Base-by-base conservation (phyloP, 2,113 vertebrate species). In the Tonatia bakeri region DNA sequence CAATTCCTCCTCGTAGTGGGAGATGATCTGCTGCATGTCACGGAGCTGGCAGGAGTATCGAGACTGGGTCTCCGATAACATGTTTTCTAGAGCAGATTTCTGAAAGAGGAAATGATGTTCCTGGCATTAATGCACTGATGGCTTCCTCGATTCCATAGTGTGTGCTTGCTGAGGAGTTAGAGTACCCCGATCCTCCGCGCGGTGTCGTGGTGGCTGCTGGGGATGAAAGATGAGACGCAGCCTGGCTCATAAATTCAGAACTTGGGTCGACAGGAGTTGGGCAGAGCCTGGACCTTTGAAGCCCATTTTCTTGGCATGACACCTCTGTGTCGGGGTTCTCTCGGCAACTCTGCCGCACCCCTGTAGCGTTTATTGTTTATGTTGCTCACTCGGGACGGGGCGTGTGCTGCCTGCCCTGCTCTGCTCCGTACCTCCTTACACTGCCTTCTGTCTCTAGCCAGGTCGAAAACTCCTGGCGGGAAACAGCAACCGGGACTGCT, bases 41-140 rank as follows among this genome's bases (percentile, higher is more conserved):
- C 98, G 99, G 1, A 99, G 99, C 0, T 99, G 99, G 95, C 98
- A 98, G 94, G 99, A 97, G 14, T 99, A 99, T 52, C 98, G 98
- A 88, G 98, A 96, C 96, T 98, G 99, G 14, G 99, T 99, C 95
- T 99, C 99, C 3, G 98, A 98, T 96, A 99, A 86, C 13, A 98
- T 99, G 86, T 98, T 98, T 87, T 99, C 99, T 97, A 99, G 97
- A 72, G 99, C 99, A 9, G 79, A 98, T 99, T 99, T 99, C 99
- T 99, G 98, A 82, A 24, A 61, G 43, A 87, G n/a, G 64, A 95
- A 93, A 69, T 0, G 8, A 3, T 2, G 3, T 47, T 69, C 33
- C 65, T 47, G 36, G 14, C 15, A 14, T 59, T 59, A 8, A 31
- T 5, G 12, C 31, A 7, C 33, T 0, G 15, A 26, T 22, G 20